A percentile compares a stretch with the other conserved stretches of the same genome.
phyloP scores from a whole-genome alignment of 2,888 invertebrate species.

The Lepeophtheirus nordmannii region DNA sequence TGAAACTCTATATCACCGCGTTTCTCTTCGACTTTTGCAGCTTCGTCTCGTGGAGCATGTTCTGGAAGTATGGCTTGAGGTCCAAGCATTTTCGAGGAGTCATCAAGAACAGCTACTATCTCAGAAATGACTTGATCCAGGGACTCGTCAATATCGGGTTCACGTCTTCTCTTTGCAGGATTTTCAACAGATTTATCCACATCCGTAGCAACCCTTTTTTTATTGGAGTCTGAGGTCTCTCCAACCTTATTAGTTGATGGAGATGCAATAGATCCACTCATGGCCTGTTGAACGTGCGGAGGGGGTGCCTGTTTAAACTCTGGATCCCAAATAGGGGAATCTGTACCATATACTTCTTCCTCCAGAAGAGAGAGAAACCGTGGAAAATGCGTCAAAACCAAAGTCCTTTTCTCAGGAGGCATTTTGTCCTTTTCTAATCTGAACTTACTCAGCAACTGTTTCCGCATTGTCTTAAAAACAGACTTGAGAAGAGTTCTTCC shows the following conservation, averaged over 20 bases:
- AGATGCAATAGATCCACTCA: background rate
- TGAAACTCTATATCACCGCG: conserved; percentile 80
- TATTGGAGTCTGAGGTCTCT: conserved; percentile 5
- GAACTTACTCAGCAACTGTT: conserved; percentile 79
- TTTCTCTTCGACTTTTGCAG: conserved; percentile 74
- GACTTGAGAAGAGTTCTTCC: conserved; percentile 70
- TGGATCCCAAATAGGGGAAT: conserved; percentile 84
- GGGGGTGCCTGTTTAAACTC: conserved; percentile 62
- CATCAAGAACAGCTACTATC: conserved; percentile 63
- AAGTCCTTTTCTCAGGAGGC: conserved; percentile 62
- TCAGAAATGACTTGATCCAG: conserved; percentile 60
- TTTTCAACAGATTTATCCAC: conserved; percentile 25
- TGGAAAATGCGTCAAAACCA: conserved; percentile 76
- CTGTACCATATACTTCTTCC: conserved; percentile 65
- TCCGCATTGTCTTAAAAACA: conserved; percentile 63
- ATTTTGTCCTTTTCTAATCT: conserved; percentile 68
- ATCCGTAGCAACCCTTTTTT: conserved; percentile 24
- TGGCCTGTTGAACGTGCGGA: conserved; percentile 42
- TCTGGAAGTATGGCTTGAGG: conserved; percentile 67
- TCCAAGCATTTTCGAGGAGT: conserved; percentile 67
- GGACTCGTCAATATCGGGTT: conserved; percentile 45
- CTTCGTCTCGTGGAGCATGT: conserved; percentile 73
- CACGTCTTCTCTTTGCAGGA: conserved; percentile 29
- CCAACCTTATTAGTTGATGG: background rate
- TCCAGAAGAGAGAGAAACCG: conserved; percentile 69